Base-by-base conservation (phyloP, 2,113 vertebrate species). In the Epinephelus cyanopodus region DNA sequence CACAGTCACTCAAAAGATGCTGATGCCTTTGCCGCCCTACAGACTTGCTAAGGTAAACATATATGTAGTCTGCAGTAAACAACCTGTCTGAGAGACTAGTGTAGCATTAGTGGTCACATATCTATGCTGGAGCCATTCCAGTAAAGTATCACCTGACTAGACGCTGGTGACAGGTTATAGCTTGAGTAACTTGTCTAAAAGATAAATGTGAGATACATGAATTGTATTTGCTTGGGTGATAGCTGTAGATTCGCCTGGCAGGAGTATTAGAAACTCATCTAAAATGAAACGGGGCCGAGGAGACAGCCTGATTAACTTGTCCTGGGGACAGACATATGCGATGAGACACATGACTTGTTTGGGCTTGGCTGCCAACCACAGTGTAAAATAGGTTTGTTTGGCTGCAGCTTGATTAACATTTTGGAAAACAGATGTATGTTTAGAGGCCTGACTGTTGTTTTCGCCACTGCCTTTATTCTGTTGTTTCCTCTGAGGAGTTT, bases 231-330 rank as follows among this genome's bases (percentile, higher is more conserved):
- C 71, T 90, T 77, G 82, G 63, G 70, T 88, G 64, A 66, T 75
- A 60, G 73, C 69, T 80, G 78, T 73, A 87, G 61, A 83, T 82
- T 87, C 62, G 61, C 82, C 61, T 45, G 8, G 69, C 68, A 78
- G 70, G 37, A 77, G 48, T 74, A 61, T 81, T 80, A 90, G 62
- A 89, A 89, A 65, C 82, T 87, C 75, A 80, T 90, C 66, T 84
- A 82, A 87, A 88, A 88, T 78, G 75, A 89, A 88, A 74, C 66
- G 58, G 62, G 67, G 48, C 74, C 27, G 78, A 83, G 76, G 21
- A 88, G 74, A 88, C 84, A 81, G 77, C 52, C 85, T 83, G 83
- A 92, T 92, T 90, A 91, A 87, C 79, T 81, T 83, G 78, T 90
- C 88, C 83, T 61, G 69, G 63, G 76, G 82, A 85, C 68, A 90